Base-by-base conservation (phyloP, 2,113 vertebrate species). In the Hippocampus comes region DNA sequence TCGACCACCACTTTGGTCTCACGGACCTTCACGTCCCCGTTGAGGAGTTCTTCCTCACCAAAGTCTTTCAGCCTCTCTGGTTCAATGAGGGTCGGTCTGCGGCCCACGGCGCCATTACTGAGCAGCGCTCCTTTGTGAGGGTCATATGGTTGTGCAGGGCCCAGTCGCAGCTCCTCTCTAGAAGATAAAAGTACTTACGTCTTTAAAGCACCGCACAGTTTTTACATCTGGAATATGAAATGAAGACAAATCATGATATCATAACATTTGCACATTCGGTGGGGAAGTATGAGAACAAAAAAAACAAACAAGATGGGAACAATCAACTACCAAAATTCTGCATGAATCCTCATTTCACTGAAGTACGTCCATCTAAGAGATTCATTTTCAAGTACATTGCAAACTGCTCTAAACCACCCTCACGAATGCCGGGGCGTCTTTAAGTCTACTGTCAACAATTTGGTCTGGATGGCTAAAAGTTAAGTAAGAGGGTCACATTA, bases 61-160 rank as follows among this genome's bases (percentile, higher is more conserved):
- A 96, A 97, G 86, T 94, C 95, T 83, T 94, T 94, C 76, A 96
- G 90, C 51, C 95, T 92, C 70, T 97, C 95, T 0, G 94, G 95
- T 70, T 93, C 91, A 25, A 96, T 96, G 43, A 94, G 89, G 5
- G 90, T 90, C 21, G 89, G 70, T 49, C 87, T 89, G 68, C 88
- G 87, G 18, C 82, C 80, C 38, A 75, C 60, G 0, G 76, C 76
- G 55, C 94, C 93, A 34, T 94, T 95, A 73, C 82, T 85, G 68
- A 92, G 0, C 0, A 67, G 78, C 1, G 68, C 71, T 0, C 88
- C 83, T 74, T 90, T 92, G 57, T 68, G 84, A 55, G 80, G 67
- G 42, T 75, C 27, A 2, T 49, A 63, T 0, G 88, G 81, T 64
- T 84, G 87, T 64, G 78, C 83, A 74, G 88, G 88, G 63, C 82